phyloP scores from a whole-genome alignment of 2,888 invertebrate species.

The Resseliella maxima region DNA sequence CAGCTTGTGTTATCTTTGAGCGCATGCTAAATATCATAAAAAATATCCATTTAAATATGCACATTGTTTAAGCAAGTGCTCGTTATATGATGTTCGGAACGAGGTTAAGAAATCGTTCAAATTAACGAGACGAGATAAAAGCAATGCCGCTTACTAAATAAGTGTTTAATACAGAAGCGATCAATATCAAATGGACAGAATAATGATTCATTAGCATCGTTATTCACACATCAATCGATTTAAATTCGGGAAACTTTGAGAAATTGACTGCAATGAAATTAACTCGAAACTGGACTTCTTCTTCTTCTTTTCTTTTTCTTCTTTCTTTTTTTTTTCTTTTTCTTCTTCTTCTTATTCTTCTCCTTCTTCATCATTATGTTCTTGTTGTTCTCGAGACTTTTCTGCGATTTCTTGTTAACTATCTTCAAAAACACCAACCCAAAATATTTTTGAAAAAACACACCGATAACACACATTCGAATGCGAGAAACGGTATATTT shows the following conservation, averaged over 20 bases:
- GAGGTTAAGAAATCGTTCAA: slow-evolving; percentile 1
- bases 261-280: slow-evolving; percentile 28
- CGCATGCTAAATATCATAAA: neutral
- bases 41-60: neutral
- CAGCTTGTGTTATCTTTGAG: slow-evolving; percentile 12
- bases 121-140: slow-evolving; percentile 44
- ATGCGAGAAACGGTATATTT: slow-evolving; percentile 13
- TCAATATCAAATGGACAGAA: slow-evolving; percentile 48
- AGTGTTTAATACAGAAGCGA: slow-evolving; percentile 48
- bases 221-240: slow-evolving; percentile 51
- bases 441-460: neutral
- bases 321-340: neutral
- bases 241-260: slow-evolving; percentile 24
- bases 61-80: neutral
- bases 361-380: neutral
- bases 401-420: slow-evolving; percentile 39
- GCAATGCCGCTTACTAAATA: slow-evolving; percentile 41
- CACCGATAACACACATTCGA: neutral
- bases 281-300: neutral
- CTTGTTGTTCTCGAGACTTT: neutral
- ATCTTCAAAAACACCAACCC: neutral
- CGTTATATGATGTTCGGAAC: neutral
- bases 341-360: no score
- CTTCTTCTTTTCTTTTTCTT: neutral
- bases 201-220: slow-evolving; percentile 51